These are phyloP conservation scores for Megalops cyprinoides DNA, from an alignment of 2,797 vertebrate species.

Conservation along the genomic window DNA sequence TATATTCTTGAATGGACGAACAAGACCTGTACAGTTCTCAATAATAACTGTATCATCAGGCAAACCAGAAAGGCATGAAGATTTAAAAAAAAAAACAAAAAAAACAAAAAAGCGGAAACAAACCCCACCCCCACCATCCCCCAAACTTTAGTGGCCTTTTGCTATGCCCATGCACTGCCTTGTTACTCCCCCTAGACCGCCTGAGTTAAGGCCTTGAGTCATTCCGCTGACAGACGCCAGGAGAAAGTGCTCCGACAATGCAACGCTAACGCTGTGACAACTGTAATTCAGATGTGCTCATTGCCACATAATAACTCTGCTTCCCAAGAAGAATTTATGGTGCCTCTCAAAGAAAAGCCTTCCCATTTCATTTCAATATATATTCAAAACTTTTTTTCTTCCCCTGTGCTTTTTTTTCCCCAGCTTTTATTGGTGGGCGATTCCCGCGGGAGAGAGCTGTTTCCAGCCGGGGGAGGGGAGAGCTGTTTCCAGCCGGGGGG, in stretches of 20 bases:
- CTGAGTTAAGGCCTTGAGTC: neutral
- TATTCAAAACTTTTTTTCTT: neutral
- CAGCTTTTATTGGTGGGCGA: neutral
- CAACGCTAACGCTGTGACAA: neutral
- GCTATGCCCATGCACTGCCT: constrained; percentile 63
- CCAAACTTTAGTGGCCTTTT: neutral
- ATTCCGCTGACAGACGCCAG: neutral
- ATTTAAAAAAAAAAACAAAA: no score
- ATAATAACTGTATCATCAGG: neutral
- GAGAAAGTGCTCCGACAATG: neutral
- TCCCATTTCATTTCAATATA: constrained; percentile 26
- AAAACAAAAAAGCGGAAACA: no score
- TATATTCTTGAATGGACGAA: neutral
- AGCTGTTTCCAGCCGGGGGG: constrained; percentile 2
- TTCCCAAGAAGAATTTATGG: constrained; percentile 17
- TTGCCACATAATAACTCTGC: neutral
- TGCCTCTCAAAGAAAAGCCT: neutral
- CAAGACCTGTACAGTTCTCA: neutral
- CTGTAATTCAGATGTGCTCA: constrained; percentile 12
- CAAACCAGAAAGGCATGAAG: neutral
- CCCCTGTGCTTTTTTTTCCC: neutral
- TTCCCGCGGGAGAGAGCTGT: neutral
- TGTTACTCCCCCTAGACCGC: constrained; percentile 45
- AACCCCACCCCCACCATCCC: neutral
- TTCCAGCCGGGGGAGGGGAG: neutral